Conservation (phyloP, 2,888 invertebrate species). For the Apamea anceps region DNA sequence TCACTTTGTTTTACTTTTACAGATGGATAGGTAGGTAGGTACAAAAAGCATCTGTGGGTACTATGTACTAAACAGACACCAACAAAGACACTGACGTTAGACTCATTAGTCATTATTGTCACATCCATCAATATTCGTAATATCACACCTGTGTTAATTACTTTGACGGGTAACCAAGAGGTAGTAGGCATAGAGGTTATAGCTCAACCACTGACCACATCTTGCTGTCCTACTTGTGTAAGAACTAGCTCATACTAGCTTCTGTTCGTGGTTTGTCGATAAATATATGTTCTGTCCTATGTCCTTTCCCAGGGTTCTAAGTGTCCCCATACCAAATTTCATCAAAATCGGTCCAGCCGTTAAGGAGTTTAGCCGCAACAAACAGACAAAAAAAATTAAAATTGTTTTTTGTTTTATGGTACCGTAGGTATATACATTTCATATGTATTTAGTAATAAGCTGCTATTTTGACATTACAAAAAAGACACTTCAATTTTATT, state of each 20-base stretch:
- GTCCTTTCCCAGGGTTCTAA: background rate
- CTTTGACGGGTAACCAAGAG: background rate
- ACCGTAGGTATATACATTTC: too few relatives aligned
- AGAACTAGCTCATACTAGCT: too few relatives aligned
- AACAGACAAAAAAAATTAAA: too few relatives aligned
- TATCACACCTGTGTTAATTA: background rate
- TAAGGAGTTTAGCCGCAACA: too few relatives aligned
- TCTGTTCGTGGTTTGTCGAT: too few relatives aligned
- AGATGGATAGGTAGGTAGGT: background rate
- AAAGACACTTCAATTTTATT: too few relatives aligned
- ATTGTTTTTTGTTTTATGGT: background rate
- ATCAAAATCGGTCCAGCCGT: background rate
- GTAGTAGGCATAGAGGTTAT: too few relatives aligned
- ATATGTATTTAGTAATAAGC: too few relatives aligned
- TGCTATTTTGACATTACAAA: too few relatives aligned
- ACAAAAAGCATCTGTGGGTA: background rate
- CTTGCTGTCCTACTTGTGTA: background rate
- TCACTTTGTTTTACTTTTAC: background rate
- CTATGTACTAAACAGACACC: background rate
- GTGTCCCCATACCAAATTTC: background rate
- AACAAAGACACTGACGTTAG: background rate
- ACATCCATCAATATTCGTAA: background rate
- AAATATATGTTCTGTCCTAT: background rate
- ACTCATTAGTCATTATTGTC: constrained; percentile 3
- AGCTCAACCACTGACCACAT: background rate